Conservation (phyloP, 64 coral and sea anemone species). For the Trachythela sp. region DNA sequence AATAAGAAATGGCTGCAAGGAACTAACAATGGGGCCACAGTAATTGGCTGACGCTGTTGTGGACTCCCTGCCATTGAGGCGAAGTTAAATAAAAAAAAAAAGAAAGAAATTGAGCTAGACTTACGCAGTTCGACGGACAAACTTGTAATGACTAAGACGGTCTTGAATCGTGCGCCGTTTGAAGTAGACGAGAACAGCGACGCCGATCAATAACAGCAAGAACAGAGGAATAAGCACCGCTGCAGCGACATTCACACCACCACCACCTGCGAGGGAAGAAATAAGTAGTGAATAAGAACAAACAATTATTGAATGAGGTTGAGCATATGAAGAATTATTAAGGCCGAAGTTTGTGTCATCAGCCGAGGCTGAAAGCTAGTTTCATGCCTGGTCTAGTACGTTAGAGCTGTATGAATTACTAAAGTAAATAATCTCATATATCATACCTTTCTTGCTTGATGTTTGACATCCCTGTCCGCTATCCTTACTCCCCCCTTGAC, state of each 20-base stretch:
- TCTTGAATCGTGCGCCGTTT: not conserved
- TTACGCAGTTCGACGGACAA: not conserved
- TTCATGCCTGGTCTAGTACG: not conserved
- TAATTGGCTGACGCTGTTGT: too few relatives aligned
- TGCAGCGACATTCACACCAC: not conserved
- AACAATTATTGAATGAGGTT: not conserved
- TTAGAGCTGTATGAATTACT: too few relatives aligned
- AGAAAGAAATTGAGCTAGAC: not conserved
- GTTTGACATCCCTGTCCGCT: not conserved
- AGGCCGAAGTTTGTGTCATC: too few relatives aligned
- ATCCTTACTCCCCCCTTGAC: not conserved
- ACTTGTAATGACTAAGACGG: slow-evolving; percentile 9
- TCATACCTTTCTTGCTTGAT: not conserved
- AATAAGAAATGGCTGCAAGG: too few relatives aligned
- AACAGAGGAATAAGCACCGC: slow-evolving; percentile 12
- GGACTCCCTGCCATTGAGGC: too few relatives aligned
- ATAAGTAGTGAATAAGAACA: not conserved
- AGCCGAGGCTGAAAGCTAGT: not conserved
- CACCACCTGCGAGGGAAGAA: too few relatives aligned
- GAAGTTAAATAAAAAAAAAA: too few relatives aligned
- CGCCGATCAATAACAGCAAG: not conserved
- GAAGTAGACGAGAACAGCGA: not conserved
- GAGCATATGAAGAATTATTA: too few relatives aligned
- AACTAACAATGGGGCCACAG: too few relatives aligned
- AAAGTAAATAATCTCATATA: too few relatives aligned